These are phyloP conservation scores for Cyclura pinguis DNA, from an alignment of 2,797 vertebrate species.

Conservation along the genomic window DNA sequence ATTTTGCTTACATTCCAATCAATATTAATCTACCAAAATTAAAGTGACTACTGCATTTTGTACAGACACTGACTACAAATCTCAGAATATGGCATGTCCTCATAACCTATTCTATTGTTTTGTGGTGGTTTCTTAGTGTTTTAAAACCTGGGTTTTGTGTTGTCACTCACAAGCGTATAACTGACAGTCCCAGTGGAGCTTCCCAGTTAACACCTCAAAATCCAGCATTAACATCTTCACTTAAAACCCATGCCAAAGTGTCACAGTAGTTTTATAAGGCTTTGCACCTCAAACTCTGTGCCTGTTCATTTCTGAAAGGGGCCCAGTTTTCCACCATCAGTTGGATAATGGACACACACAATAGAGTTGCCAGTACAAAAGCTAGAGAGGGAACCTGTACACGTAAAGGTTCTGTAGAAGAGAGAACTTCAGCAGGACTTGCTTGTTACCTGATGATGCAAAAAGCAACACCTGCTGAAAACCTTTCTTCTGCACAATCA, in stretches of 20 bases:
- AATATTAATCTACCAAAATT: no score
- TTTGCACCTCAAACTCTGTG: neutral
- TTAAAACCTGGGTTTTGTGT: neutral
- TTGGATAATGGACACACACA: no score
- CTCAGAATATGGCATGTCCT: neutral
- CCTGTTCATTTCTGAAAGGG: no score
- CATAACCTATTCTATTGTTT: neutral
- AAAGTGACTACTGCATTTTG: no score
- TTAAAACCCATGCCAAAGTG: neutral
- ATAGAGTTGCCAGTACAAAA: no score
- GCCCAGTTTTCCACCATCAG: no score
- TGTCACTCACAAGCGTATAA: neutral
- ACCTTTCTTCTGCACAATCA: no score
- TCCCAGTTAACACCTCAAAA: neutral
- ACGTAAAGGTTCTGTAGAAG: no score
- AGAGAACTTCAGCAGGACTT: no score
- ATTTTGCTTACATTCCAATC: neutral
- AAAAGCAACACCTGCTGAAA: no score
- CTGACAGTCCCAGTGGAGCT: neutral
- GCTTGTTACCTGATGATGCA: no score
- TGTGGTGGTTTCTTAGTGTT: neutral
- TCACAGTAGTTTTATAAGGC: neutral
- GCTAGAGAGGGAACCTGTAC: no score
- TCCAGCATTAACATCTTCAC: neutral
- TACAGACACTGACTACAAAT: neutral